A percentile compares a stretch with the other conserved stretches of the same genome.
Evolutionary conservation across 2,888 invertebrate genomes (phyloP).

Genomic region (Arrhopalites spinosus): DNA sequence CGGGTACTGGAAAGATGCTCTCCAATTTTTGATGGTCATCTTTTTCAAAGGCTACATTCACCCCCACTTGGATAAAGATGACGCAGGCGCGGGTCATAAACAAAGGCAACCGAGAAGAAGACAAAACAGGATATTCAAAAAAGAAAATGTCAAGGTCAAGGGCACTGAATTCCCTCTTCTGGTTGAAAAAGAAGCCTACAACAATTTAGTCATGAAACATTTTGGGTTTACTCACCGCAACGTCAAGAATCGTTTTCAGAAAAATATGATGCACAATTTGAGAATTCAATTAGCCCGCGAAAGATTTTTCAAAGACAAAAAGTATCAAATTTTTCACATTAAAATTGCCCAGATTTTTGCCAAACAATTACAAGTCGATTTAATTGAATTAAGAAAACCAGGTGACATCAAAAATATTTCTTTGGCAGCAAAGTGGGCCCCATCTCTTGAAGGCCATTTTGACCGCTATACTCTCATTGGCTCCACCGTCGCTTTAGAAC

Average conservation of each 20-base stretch:
- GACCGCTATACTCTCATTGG: slow-evolving; percentile 44
- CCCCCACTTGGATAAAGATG: slow-evolving; percentile 33
- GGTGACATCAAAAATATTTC: slow-evolving; percentile 30
- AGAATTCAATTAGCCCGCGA: slow-evolving; percentile 36
- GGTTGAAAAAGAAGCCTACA: slow-evolving; percentile 33
- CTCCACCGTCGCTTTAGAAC: slow-evolving; percentile 37
- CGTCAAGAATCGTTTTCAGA: no score
- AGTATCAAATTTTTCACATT: slow-evolving; percentile 42
- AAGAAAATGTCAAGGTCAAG: background rate
- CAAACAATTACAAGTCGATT: slow-evolving; percentile 37
- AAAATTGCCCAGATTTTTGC: slow-evolving; percentile 44
- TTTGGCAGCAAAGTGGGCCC: slow-evolving; percentile 49
- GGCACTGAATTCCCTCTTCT: background rate
- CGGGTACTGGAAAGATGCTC: slow-evolving; percentile 50
- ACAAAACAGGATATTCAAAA: background rate
- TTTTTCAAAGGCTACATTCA: slow-evolving; percentile 40
- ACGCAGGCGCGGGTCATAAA: slow-evolving; percentile 11
- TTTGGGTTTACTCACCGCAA: background rate
- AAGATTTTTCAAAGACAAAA: slow-evolving; percentile 33
- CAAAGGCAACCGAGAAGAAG: background rate
- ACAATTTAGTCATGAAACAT: slow-evolving; percentile 5
- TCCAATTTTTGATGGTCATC: slow-evolving; percentile 40
- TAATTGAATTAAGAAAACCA: slow-evolving; percentile 4
- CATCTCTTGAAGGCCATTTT: slow-evolving; percentile 46
- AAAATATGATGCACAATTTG: background rate